Conservation (phyloP, 2,113 vertebrate species). For the Pterocles gutturalis region DNA sequence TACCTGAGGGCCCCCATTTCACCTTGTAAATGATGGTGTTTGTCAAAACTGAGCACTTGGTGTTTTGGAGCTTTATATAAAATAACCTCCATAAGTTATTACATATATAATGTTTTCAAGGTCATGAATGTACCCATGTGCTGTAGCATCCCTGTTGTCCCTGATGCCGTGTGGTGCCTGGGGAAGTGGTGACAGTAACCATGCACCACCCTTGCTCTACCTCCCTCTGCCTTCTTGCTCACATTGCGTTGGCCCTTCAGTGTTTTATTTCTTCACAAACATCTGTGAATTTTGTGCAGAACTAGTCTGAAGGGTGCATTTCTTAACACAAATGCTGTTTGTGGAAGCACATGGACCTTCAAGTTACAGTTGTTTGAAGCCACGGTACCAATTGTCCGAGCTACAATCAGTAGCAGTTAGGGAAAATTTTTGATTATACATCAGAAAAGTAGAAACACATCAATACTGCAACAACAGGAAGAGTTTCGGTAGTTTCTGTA, state of each 20-base stretch:
- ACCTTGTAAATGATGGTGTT: background rate
- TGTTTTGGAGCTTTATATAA: background rate
- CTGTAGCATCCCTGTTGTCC: background rate
- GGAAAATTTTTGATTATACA: background rate
- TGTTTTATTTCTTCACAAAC: background rate
- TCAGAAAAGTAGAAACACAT: background rate
- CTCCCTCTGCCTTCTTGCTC: background rate
- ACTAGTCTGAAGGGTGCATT: background rate
- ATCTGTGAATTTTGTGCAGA: background rate
- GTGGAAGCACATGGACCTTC: background rate
- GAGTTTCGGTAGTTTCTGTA: background rate
- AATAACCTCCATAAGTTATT: background rate
- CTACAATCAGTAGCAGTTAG: background rate
- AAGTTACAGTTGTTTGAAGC: background rate
- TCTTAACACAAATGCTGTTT: background rate
- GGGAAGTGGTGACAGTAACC: background rate
- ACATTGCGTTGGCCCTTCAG: rapidly evolving
- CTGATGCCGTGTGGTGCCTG: background rate
- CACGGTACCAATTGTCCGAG: background rate
- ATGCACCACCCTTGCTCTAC: background rate
- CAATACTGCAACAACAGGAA: background rate
- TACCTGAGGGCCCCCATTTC: background rate
- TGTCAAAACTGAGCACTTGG: background rate
- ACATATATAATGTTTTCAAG: background rate
- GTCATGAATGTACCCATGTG: background rate